Evolutionary conservation across 2,888 invertebrate genomes (phyloP), one percentile per base, ranked within the genome.

Genomic region (Argyra leucocephala): DNA sequence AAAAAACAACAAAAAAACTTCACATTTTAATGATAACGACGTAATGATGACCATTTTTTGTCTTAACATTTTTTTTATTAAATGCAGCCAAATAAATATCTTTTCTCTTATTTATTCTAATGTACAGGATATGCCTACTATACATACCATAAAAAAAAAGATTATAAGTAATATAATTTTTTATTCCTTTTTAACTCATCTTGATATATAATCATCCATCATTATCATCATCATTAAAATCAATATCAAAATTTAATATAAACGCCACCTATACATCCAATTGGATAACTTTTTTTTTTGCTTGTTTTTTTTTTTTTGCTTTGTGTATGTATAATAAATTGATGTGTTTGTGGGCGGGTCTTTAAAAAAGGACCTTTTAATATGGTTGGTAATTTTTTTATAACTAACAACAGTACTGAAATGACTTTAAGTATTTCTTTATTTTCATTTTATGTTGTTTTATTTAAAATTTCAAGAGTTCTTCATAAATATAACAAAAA

Each of bases 21-120:
- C 48, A 48, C 18, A 48, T 48, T 48, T 48, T 48, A 48, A 48
- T 15, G 48, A 15, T 48, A 48, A 48, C 31, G 5, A n/a, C 5
- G n/a, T 48, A 48, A 48, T 48, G 48, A 48, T 48, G 48, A 48
- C 48, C 48, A 48, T 48, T 48, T 48, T 48, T 37, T 37, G 10
- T 37, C 12, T 18, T 48, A 18, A 48, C 15, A 5, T 48, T 48
- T 48, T 48, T 48, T 48, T 48, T 48, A 18, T n/a, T 31, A 18
- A n/a, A 48, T 48, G 48, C 18, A 48, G 2, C 48, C 15, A 48
- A 48, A 48, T n/a, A 48, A 48, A 48, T n/a, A 48, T 18, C 15
- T 48, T 48, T 48, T n/a, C 5, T 18, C 15, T 48, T 48, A 31
- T 31, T 31, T 31, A 10, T 31, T 31, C n/a, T 31, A 7, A 31